A percentile compares a stretch with the other conserved stretches of the same genome.
These are phyloP conservation scores for Aleiodes alternator DNA, from an alignment of 2,888 invertebrate species.

Conservation along the genomic window DNA sequence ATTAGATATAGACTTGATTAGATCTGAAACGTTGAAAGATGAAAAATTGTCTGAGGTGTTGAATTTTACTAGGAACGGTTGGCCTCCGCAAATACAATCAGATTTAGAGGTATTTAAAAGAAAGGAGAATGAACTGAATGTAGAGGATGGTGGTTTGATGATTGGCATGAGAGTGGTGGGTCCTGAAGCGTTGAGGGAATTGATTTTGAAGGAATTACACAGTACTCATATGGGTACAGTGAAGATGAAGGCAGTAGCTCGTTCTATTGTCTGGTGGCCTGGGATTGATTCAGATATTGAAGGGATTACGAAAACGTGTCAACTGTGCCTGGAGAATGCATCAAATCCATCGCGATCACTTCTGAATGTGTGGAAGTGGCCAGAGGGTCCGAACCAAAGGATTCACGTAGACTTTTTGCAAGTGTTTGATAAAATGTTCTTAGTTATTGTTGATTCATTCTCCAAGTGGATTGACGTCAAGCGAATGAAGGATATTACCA, in stretches of 20 bases:
- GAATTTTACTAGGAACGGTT: constrained; percentile 2
- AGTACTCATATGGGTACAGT: constrained; percentile 49
- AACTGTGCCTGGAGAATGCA: constrained; percentile 48
- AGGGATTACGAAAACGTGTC: constrained; percentile 49
- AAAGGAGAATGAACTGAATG: constrained; percentile 38
- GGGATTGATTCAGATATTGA: constrained; percentile 54
- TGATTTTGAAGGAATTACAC: constrained; percentile 52
- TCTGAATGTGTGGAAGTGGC: constrained; percentile 56
- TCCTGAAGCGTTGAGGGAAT: constrained; percentile 31
- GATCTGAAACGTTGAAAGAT: not conserved
- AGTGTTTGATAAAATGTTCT: constrained; percentile 51
- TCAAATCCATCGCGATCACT: constrained; percentile 49
- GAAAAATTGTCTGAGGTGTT: constrained; percentile 1
- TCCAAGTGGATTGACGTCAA: constrained; percentile 55
- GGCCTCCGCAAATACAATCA: constrained; percentile 14
- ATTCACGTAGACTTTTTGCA: constrained; percentile 56
- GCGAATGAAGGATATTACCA: constrained; percentile 47
- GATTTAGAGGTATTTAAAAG: constrained; percentile 27
- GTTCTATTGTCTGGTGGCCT: constrained; percentile 57
- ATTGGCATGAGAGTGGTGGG: constrained; percentile 50
- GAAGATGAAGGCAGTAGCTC: constrained; percentile 52
- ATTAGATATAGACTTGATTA: constrained; percentile 9
- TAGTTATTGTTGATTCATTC: constrained; percentile 55
- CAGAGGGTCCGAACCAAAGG: constrained; percentile 51
- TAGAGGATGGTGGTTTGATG: constrained; percentile 50